Evolutionary conservation across 2,113 vertebrate genomes (phyloP).

Genomic region (Syngnathoides biaculeatus): DNA sequence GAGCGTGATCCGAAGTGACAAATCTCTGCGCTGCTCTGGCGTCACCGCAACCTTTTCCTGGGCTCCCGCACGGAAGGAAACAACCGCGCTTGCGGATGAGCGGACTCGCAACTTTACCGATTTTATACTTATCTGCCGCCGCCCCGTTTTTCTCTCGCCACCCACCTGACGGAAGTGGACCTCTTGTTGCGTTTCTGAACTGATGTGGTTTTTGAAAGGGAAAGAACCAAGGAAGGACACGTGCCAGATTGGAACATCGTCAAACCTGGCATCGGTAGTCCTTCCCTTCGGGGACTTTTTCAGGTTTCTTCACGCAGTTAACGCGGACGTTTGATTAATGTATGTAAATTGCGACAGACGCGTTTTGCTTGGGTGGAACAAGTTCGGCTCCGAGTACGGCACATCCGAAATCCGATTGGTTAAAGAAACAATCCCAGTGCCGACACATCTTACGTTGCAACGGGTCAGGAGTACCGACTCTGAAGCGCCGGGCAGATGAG

Average conservation of each 20-base stretch:
- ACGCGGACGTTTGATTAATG: too few relatives aligned
- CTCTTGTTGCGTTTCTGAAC: conserved; percentile 41
- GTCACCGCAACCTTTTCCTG: background rate
- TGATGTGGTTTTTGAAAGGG: conserved; percentile 22
- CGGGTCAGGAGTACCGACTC: too few relatives aligned
- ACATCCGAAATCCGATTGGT: background rate
- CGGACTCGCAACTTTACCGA: conserved; percentile 9
- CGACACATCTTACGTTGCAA: background rate
- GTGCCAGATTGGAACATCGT: conserved; percentile 2
- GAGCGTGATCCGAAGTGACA: background rate
- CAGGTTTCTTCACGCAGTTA: too few relatives aligned
- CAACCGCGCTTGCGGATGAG: background rate
- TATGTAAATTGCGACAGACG: background rate
- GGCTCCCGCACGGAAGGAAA: background rate
- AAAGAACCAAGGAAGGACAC: conserved; percentile 10
- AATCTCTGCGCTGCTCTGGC: background rate
- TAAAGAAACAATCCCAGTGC: background rate
- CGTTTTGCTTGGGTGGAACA: background rate
- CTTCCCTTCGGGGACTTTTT: too few relatives aligned
- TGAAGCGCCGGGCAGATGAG: background rate
- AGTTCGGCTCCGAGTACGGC: background rate
- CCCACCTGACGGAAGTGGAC: conserved; percentile 26
- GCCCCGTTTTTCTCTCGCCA: conserved; percentile 8
- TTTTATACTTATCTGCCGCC: conserved; percentile 36
- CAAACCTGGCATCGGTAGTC: background rate